A percentile compares a stretch with the other conserved stretches of the same genome.
phyloP scores from a whole-genome alignment of 1,140 invertebrate species.

The Neocloeon triangulifer region DNA sequence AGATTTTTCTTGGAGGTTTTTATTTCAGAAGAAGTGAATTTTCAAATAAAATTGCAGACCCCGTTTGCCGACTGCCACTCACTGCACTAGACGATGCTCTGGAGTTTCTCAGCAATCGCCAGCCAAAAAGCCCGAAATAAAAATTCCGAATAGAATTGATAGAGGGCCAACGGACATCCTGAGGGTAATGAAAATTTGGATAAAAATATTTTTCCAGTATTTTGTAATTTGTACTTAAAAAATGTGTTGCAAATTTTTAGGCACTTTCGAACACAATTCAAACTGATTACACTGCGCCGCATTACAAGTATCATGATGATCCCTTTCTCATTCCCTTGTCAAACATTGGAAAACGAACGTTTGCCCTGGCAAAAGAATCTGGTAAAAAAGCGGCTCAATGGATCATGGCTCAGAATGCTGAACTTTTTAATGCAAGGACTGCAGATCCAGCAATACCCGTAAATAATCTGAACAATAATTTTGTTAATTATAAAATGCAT shows the following conservation, averaged over 20 bases:
- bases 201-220: constrained; percentile 1
- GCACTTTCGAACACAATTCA: constrained; percentile 50
- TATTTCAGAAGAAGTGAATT: too few species aligned
- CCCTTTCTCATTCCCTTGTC: constrained; percentile 65
- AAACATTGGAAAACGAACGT: constrained; percentile 44
- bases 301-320: constrained; percentile 79
- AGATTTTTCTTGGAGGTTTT: too few species aligned
- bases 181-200: constrained; percentile 19
- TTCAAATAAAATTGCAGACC: too few species aligned
- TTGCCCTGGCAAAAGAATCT: constrained; percentile 58
- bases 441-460: constrained; percentile 40
- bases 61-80: too few species aligned
- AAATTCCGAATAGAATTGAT: constrained; percentile 41
- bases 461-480: constrained; percentile 2
- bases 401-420: constrained; percentile 50
- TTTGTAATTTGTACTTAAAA: constrained; percentile 3
- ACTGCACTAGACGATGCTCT: too few species aligned
- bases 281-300: constrained; percentile 50
- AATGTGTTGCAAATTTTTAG: too few species aligned
- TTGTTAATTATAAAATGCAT: background rate
- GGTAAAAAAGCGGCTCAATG: constrained; percentile 70
- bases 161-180: constrained; percentile 61
- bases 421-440: constrained; percentile 44
- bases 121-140: too few species aligned
- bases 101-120: too few species aligned